Conservation (phyloP, 2,113 vertebrate species). For the Brachypodius melanocephalos region DNA sequence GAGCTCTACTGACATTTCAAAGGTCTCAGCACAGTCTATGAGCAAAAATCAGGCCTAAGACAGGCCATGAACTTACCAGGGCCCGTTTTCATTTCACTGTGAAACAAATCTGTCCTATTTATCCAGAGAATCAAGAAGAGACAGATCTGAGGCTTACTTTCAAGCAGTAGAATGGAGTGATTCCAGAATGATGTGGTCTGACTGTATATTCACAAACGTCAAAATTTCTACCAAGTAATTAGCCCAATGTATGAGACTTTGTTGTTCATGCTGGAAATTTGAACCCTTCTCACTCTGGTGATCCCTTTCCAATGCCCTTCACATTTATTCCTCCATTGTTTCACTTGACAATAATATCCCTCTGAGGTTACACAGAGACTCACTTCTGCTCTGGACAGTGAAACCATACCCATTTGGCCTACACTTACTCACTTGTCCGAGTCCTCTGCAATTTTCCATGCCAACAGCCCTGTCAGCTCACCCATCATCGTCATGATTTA, state of each 20-base stretch:
- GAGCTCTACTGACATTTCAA: neutral
- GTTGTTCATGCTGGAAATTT: neutral
- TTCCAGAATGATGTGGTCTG: neutral
- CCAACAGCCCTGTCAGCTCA: neutral
- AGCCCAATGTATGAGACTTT: neutral
- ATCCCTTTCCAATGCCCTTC: neutral
- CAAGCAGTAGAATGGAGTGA: neutral
- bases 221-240: neutral
- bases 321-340: neutral
- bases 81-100: neutral
- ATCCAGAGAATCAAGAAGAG: neutral
- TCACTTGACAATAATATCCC: neutral
- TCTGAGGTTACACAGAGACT: neutral
- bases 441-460: neutral
- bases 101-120: neutral
- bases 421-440: neutral
- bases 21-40: neutral
- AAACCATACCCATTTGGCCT: neutral
- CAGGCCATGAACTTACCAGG: neutral
- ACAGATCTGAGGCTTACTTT: neutral
- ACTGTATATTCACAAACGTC: neutral
- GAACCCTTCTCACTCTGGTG: neutral
- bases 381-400: neutral
- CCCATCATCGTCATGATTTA: neutral
- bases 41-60: neutral